phyloP scores from a whole-genome alignment of 2,888 invertebrate genomes.

The Erannis defoliaria region DNA sequence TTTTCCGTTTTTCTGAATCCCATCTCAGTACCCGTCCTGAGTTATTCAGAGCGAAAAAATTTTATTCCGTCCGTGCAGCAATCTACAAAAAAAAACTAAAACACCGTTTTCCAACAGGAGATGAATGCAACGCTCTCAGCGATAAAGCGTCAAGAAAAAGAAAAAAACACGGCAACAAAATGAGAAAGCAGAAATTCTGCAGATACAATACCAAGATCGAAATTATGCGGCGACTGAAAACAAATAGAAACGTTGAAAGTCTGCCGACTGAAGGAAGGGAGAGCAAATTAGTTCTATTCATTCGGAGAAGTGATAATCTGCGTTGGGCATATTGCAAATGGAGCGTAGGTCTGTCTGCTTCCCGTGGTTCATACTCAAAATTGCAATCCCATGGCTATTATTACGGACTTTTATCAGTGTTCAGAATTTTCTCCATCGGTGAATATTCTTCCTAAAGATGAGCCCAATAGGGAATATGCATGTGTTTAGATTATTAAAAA shows the following conservation, averaged over 20 bases:
- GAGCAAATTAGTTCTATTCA: conserved; percentile 64
- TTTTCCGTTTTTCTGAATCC: neutral
- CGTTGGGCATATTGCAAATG: conserved; percentile 54
- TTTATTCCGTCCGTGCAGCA: conserved; percentile 22
- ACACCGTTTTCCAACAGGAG: conserved; percentile 31
- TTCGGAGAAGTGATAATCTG: conserved; percentile 56
- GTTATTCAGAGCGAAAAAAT: conserved; percentile 20
- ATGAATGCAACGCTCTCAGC: conserved; percentile 36
- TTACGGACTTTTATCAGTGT: neutral
- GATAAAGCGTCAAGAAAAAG: conserved; percentile 31
- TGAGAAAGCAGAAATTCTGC: conserved; percentile 30
- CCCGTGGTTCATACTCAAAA: conserved; percentile 5
- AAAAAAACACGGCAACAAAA: conserved; percentile 31
- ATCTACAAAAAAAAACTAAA: conserved; percentile 28
- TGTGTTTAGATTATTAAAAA: no score
- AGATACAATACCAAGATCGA: conserved; percentile 39
- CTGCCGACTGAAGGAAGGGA: conserved; percentile 43
- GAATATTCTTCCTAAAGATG: no score
- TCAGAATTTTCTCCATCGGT: neutral
- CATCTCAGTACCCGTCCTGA: neutral
- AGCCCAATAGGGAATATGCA: no score
- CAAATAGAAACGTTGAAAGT: conserved; percentile 49
- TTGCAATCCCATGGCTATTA: neutral
- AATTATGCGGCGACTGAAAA: conserved; percentile 39
- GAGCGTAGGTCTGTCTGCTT: conserved; percentile 35